Evolutionary conservation across 2,797 vertebrate species (phyloP).

Genomic region (Bucorvus abyssinicus): DNA sequence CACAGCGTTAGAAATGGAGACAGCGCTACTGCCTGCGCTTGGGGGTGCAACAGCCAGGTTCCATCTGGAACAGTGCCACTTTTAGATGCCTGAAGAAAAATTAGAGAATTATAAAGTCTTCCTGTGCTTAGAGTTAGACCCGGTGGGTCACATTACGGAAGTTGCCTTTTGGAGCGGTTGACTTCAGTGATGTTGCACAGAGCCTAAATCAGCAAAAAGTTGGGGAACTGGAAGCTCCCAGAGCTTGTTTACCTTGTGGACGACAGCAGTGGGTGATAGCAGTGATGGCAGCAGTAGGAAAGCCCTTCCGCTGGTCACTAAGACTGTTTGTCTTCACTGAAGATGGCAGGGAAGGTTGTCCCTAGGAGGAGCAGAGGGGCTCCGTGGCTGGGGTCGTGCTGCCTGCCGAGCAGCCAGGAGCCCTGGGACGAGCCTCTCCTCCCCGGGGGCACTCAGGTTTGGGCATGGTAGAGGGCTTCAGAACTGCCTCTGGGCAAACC

Average conservation of each 20-base stretch:
- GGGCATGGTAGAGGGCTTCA: neutral
- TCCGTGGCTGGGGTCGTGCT: neutral
- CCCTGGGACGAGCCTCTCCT: neutral
- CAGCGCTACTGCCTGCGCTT: neutral
- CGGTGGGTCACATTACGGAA: neutral
- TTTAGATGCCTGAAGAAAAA: neutral
- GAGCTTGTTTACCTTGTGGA: neutral
- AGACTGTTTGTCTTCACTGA: neutral
- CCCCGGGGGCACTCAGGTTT: no score
- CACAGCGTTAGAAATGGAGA: neutral
- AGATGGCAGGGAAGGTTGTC: neutral
- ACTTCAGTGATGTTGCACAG: neutral
- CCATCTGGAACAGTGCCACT: neutral
- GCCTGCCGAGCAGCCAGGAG: neutral
- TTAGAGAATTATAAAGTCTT: neutral
- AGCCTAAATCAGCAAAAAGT: neutral
- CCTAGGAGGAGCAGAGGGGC: neutral
- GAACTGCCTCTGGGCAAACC: neutral
- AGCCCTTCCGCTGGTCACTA: neutral
- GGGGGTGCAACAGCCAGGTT: neutral
- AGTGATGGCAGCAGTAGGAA: neutral
- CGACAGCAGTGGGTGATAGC: neutral
- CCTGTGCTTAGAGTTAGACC: neutral
- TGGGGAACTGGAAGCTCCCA: neutral
- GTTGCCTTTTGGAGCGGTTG: neutral